These are phyloP conservation scores for Vanessa atalanta DNA, from an alignment of 1,140 invertebrate genomes.

Conservation along the genomic window DNA sequence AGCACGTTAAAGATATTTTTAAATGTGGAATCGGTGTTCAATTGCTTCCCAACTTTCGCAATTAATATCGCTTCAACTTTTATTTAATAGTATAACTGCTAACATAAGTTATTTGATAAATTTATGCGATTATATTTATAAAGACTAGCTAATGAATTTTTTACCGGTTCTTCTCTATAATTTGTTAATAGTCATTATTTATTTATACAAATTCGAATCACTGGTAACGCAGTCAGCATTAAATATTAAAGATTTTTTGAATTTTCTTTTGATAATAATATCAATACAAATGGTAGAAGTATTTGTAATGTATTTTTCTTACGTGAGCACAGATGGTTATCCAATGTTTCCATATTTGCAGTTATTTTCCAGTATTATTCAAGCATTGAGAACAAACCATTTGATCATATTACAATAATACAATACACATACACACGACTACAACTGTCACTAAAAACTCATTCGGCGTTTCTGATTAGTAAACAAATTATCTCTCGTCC, in stretches of 20 bases:
- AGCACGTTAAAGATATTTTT: not conserved
- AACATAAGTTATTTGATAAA: too few species aligned
- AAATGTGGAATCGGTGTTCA: not conserved
- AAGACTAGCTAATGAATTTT: too few species aligned
- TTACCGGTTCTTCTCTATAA: too few species aligned
- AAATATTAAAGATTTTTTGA: too few species aligned
- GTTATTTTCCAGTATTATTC: slow-evolving; percentile 8
- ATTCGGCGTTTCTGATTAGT: slow-evolving; percentile 37
- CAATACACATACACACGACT: not conserved
- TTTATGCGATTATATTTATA: too few species aligned
- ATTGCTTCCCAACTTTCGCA: too few species aligned
- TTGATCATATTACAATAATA: slow-evolving; percentile 10
- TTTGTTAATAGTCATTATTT: too few species aligned
- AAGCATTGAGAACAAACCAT: slow-evolving; percentile 10
- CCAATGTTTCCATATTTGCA: slow-evolving; percentile 36
- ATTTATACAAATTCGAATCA: too few species aligned
- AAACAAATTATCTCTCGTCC: slow-evolving; percentile 49
- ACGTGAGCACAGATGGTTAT: slow-evolving; percentile 32
- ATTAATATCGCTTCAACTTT: not conserved
- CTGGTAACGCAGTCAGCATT: too few species aligned
- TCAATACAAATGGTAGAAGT: too few species aligned
- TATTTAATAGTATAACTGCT: not conserved
- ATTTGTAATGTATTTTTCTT: slow-evolving; percentile 14
- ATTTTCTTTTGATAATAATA: too few species aligned
- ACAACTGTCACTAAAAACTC: slow-evolving; percentile 19